phyloP scores from a whole-genome alignment of 1,140 invertebrate species.

The Hirudo medicinalis region DNA sequence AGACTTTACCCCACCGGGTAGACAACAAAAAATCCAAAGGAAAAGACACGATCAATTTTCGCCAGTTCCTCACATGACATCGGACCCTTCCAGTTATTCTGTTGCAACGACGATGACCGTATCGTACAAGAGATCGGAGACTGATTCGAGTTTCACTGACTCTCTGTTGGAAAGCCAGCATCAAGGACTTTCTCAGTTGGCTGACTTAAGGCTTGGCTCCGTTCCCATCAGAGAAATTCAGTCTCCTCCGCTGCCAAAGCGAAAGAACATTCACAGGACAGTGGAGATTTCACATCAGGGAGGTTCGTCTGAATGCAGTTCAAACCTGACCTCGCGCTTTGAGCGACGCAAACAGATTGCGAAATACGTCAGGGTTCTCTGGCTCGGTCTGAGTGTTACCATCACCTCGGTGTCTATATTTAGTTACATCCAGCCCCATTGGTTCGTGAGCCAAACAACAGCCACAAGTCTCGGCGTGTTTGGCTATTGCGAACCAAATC shows the following conservation, averaged over 20 bases:
- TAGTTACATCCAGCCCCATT: background rate
- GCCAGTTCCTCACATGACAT: background rate
- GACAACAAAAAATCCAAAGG: background rate
- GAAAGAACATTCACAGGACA: no score
- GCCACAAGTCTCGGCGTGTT: background rate
- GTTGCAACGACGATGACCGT: slow-evolving; percentile 1
- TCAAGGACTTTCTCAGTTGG: no score
- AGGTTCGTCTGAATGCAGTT: background rate
- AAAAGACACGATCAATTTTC: background rate
- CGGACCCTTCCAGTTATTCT: slow-evolving; percentile 4
- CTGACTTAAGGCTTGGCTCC: no score
- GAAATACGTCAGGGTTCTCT: background rate
- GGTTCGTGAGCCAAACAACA: background rate
- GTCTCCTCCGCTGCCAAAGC: no score
- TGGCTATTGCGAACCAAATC: background rate
- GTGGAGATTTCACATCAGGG: no score
- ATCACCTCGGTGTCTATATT: background rate
- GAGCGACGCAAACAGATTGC: background rate
- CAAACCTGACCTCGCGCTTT: background rate
- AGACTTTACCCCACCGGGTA: background rate
- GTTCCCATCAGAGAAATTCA: no score
- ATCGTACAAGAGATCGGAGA: slow-evolving; percentile 8
- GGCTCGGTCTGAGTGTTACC: background rate
- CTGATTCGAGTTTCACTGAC: slow-evolving; percentile 2
- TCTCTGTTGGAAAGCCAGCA: background rate